A percentile compares a stretch with the other conserved stretches of the same genome.
Evolutionary conservation across 2,888 invertebrate genomes (phyloP).

Genomic region (Apeira syringaria): DNA sequence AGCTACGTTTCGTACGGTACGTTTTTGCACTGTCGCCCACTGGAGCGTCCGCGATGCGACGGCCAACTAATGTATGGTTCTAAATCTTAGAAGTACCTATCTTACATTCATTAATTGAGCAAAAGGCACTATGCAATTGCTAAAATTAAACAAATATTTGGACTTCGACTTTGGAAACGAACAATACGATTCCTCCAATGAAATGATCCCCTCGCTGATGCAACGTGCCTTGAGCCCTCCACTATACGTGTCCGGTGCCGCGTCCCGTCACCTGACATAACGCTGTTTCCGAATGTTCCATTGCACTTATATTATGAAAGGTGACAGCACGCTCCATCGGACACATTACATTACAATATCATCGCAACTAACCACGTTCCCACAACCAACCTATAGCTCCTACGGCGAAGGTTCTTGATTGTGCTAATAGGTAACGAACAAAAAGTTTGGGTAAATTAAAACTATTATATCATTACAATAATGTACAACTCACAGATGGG

Average conservation of each 20-base stretch:
- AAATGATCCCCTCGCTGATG: slow-evolving; percentile 51
- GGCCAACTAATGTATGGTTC: slow-evolving; percentile 48
- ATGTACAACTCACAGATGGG: slow-evolving; percentile 34
- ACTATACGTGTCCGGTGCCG: slow-evolving; percentile 21
- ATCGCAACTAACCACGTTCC: slow-evolving; percentile 21
- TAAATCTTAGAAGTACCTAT: slow-evolving; percentile 50
- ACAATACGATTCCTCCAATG: slow-evolving; percentile 43
- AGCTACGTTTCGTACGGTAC: slow-evolving; percentile 2
- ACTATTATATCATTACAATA: slow-evolving; percentile 26
- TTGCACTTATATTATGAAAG: not conserved
- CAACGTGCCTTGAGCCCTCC: slow-evolving; percentile 75
- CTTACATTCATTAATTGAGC: slow-evolving; percentile 71
- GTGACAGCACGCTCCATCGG: slow-evolving; percentile 19
- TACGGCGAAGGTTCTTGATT: slow-evolving; percentile 46
- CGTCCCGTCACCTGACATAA: not conserved
- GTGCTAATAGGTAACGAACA: slow-evolving; percentile 39
- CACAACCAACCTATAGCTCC: slow-evolving; percentile 43
- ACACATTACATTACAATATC: not conserved
- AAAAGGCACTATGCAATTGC: slow-evolving; percentile 78
- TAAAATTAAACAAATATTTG: slow-evolving; percentile 64
- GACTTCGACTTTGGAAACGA: slow-evolving; percentile 58
- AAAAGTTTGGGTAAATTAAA: slow-evolving; percentile 27
- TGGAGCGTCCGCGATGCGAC: slow-evolving; percentile 36
- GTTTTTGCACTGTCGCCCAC: no score
- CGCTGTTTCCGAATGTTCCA: not conserved